Percentiles rank a stretch among this genome's conserved stretches.
Evolutionary conservation across 2,888 invertebrate species (phyloP).

Genomic region (Drosophila setosimentum): DNA sequence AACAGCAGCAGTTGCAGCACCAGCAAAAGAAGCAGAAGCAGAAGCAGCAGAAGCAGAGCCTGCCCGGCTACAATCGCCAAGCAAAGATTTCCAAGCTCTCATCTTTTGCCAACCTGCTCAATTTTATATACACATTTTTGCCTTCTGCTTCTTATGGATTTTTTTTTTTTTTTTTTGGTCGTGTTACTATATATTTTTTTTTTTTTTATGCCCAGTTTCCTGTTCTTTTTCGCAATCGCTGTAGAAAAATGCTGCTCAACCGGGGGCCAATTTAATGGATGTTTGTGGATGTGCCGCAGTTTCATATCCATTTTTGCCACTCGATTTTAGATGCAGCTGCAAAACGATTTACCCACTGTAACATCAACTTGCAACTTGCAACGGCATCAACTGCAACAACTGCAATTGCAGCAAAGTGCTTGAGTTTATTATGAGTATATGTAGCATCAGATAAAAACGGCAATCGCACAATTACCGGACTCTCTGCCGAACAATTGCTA

Average conservation of each 20-base stretch:
- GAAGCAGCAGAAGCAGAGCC: conserved; percentile 37
- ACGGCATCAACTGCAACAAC: conserved; percentile 46
- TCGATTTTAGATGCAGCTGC: conserved; percentile 69
- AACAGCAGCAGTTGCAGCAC: conserved; percentile 2
- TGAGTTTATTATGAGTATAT: conserved; percentile 34
- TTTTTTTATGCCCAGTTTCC: conserved; percentile 62
- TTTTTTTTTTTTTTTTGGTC: conserved; percentile 12
- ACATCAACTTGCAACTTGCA: conserved; percentile 26
- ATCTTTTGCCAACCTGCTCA: conserved; percentile 67
- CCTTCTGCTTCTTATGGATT: conserved; percentile 18
- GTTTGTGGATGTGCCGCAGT: conserved; percentile 62
- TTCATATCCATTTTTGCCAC: conserved; percentile 56
- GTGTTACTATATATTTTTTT: conserved; percentile 29
- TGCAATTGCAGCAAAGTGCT: conserved; percentile 17
- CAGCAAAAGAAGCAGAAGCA: neutral
- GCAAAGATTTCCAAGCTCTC: conserved; percentile 50
- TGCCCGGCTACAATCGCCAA: conserved; percentile 75
- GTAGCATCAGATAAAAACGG: conserved; percentile 41
- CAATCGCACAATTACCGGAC: conserved; percentile 26
- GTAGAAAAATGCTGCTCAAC: conserved; percentile 76
- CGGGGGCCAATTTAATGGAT: conserved; percentile 66
- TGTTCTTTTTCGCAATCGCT: conserved; percentile 76
- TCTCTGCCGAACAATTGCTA: conserved; percentile 7
- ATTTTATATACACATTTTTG: conserved; percentile 39
- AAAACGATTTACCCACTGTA: conserved; percentile 16